Base-by-base conservation (phyloP, 1,140 invertebrate genomes). In the Nilaparvata lugens region DNA sequence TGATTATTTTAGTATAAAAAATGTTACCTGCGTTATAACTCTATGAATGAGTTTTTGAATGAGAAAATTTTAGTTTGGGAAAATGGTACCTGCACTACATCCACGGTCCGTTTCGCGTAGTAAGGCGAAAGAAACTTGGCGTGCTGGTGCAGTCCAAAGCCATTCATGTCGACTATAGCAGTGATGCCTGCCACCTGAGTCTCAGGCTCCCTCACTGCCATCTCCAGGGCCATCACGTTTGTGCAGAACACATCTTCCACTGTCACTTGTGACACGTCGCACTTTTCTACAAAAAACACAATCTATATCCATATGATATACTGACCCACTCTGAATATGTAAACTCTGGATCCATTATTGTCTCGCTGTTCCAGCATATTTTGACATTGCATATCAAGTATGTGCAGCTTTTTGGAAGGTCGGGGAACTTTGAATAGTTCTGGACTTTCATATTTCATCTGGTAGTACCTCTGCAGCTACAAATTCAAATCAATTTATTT, bases 241-340 rank as follows among this genome's bases (percentile, higher is more conserved):
- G 71, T 71, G 24, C 74, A 70, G 62, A 78, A 78, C 25, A 78
- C 72, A 24, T 77, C 73, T 11, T 78, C 76, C 18, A 78, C 70
- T 11, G 68, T 72, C 5, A 72, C 70, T 62, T 66, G 67, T 24
- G 66, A 64, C 5, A 74, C 69, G 65, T 78, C 72, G 64, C 75
- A 76, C 55, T 73, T 72, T 56, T 76, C 76, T 76, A 65, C 6
- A 67, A 69, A 21, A 60, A 55, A 51, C 25, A 28, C 7, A 4
- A 28, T 28, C 7, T 28, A 7, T 28, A 28, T 7, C 25, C n/a
- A n/a, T n/a, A n/a, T 28, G 25, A 3, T 28, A 18, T 40, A 68
- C 69, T 67, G 65, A 74, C 73, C 74, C 42, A 75, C 70, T 67
- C 73, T 66, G 48, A 75, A 72, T 31, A 75, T 67, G 60, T 72